phyloP scores from a whole-genome alignment of 2,113 vertebrate genomes.

The Cyrtonyx montezumae region DNA sequence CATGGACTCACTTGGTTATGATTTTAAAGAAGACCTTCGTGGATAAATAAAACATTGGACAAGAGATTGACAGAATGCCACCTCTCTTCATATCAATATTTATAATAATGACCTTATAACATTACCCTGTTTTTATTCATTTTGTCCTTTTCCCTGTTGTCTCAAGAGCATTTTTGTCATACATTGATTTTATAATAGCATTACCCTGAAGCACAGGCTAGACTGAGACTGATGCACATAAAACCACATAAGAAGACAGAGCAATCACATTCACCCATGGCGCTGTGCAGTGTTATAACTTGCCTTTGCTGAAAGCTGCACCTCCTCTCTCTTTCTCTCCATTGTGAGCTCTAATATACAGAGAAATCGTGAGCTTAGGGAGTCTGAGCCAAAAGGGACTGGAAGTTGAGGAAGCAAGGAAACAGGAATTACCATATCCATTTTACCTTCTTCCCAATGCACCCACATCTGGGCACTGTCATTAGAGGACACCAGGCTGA shows the following conservation, averaged over 20 bases:
- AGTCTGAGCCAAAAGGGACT: background rate
- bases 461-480: background rate
- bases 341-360: background rate
- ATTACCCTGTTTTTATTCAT: background rate
- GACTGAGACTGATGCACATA: background rate
- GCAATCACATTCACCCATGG: background rate
- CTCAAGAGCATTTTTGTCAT: background rate
- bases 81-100: background rate
- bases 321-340: background rate
- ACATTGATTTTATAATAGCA: slow-evolving; percentile 7
- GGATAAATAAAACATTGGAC: background rate
- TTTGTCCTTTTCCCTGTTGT: background rate
- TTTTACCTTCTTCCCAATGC: background rate
- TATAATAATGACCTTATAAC: background rate
- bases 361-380: background rate
- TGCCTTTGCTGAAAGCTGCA: background rate
- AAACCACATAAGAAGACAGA: background rate
- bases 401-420: background rate
- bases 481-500: background rate
- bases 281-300: background rate
- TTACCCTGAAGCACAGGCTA: background rate
- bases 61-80: background rate
- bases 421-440: accelerated
- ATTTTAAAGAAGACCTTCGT: background rate
- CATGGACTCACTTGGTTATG: background rate